Conservation (phyloP, 2,888 invertebrate species). For the Smittia aterrima region DNA sequence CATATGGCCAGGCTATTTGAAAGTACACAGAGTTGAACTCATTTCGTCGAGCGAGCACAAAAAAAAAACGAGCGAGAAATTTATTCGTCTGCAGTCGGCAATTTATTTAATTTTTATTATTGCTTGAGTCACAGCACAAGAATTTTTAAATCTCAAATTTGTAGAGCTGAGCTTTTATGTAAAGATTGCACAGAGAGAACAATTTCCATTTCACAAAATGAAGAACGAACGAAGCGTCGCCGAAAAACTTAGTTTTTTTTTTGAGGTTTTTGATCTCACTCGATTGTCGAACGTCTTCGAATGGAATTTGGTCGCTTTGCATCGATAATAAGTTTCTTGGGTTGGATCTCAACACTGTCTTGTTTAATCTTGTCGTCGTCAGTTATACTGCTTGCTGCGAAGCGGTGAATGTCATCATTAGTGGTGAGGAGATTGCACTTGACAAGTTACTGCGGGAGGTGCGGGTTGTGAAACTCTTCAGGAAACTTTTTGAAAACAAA, state of each 20-base stretch:
- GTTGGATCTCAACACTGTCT: not conserved
- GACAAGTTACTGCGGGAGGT: too few relatives aligned
- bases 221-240: not conserved
- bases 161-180: not conserved
- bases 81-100: conserved; percentile 32
- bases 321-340: not conserved
- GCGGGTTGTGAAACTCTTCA: too few relatives aligned
- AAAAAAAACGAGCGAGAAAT: conserved; percentile 8
- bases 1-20: not conserved
- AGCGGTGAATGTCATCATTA: too few relatives aligned
- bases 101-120: conserved; percentile 31
- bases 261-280: conserved; percentile 3
- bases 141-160: not conserved
- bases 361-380: too few relatives aligned
- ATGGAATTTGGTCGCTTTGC: not conserved
- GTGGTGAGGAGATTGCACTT: too few relatives aligned
- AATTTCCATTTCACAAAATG: not conserved
- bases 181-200: not conserved
- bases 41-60: conserved; percentile 3
- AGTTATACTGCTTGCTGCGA: too few relatives aligned
- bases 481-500: too few relatives aligned
- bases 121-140: conserved; percentile 4
- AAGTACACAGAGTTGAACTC: not conserved
- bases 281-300: not conserved
- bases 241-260: conserved; percentile 4